Percentiles rank a stretch among this genome's conserved stretches.
These are phyloP conservation scores for Drosophila ohnishii DNA, from an alignment of 1,140 invertebrate species.

Conservation along the genomic window DNA sequence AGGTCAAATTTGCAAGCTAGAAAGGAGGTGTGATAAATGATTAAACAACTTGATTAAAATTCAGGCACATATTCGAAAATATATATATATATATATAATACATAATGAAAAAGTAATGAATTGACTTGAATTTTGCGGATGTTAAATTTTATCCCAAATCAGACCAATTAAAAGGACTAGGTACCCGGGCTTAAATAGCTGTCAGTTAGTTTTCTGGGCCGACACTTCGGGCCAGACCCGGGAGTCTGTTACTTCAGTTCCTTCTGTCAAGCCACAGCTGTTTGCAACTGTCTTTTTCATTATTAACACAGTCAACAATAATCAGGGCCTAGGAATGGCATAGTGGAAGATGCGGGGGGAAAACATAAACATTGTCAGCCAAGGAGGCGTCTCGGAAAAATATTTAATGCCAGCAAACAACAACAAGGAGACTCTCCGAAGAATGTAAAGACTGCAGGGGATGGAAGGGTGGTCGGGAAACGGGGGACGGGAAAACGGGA, in stretches of 20 bases:
- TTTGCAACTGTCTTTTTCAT: constrained; percentile 72
- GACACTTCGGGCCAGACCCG: constrained; percentile 28
- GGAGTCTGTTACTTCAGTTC: constrained; percentile 31
- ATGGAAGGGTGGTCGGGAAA: not conserved
- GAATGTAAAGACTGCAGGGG: constrained; percentile 43
- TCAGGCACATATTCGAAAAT: not conserved
- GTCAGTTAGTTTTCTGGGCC: constrained; percentile 47
- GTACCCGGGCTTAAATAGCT: constrained; percentile 30
- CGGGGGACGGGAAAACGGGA: not conserved
- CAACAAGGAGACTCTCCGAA: constrained; percentile 38
- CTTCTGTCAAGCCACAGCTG: constrained; percentile 63
- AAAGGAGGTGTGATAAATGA: not conserved
- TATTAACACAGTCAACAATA: constrained; percentile 79
- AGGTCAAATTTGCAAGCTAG: not conserved
- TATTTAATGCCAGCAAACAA: constrained; percentile 80
- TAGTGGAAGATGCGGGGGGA: constrained; percentile 31
- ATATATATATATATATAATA: no score
- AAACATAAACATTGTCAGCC: constrained; percentile 64
- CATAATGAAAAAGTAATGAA: no score
- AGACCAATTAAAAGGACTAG: constrained; percentile 15
- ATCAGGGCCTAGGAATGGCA: constrained; percentile 65
- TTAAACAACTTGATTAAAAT: constrained; percentile 1
- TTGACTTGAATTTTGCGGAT: not conserved
- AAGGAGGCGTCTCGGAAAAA: constrained; percentile 73
- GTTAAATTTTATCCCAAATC: not conserved